Evolutionary conservation across 2,797 vertebrate species (phyloP), one percentile per base, ranked within the genome.

Genomic region (Trematomus bernacchii): DNA sequence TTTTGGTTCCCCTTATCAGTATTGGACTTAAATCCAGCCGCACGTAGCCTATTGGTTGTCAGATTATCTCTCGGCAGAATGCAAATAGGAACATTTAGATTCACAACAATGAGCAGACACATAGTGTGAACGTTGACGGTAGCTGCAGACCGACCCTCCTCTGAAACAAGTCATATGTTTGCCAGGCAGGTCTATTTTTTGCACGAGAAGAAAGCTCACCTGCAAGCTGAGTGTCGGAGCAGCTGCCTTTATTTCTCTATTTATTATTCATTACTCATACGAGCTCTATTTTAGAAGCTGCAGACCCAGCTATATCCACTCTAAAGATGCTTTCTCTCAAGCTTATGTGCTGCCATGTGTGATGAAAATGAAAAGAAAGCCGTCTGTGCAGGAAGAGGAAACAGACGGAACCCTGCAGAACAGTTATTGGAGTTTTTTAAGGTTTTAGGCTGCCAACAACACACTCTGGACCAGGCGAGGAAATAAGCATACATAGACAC

Each of bases 201-300:
- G 76, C 79, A 69, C 63, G 55, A 63, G 55, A 13, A 47, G 42
- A 55, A 54, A 66, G 63, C 81, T 89, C 85, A 90, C 85, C 92
- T 92, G 89, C 80, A 85, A 68, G 82, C 76, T 75, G 82, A 85
- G 78, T 75, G 78, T 65, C 8, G 40, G 73, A 79, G 79, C 70
- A 72, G 72, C 68, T 82, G 79, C 79, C 80, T 86, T 87, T 85
- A 83, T 88, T 87, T 83, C 60, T 77, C 65, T 50, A 76, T 93
- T 86, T 78, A 94, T 94, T 91, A 94, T 94, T 94, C 82, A 94
- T 92, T 65, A 83, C 89, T 89, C 76, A 83, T 67, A 85, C 69
- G 33, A 68, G 73, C 68, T 89, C 87, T 84, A 80, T 91, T 90
- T 92, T 88, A 76, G 80, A 91, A 76, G 81, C 52, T 72, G 74